Conservation (phyloP, 2,113 vertebrate species). For the Pelobates fuscus region DNA sequence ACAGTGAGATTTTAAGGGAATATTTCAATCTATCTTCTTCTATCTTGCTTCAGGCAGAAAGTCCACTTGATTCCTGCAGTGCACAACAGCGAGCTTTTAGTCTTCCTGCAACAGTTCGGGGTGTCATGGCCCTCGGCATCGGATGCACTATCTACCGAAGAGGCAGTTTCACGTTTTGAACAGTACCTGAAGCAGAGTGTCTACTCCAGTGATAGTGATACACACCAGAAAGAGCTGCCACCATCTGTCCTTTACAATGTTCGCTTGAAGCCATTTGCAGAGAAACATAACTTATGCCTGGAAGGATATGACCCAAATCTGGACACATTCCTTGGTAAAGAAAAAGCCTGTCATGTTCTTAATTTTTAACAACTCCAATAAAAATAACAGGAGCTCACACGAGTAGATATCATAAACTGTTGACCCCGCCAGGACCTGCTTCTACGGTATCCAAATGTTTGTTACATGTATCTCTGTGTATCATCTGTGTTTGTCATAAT, state of each 20-base stretch:
- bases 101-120: slow-evolving; percentile 72
- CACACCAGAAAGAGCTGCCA: not conserved
- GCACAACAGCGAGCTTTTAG: slow-evolving; percentile 60
- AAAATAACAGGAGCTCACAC: too few relatives aligned
- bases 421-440: too few relatives aligned
- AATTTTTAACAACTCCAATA: too few relatives aligned
- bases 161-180: slow-evolving; percentile 64
- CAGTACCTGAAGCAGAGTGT: slow-evolving; percentile 61
- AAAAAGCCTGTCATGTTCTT: too few relatives aligned
- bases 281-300: slow-evolving; percentile 67
- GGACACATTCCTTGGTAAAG: slow-evolving; percentile 64
- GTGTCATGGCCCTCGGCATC: slow-evolving; percentile 74
- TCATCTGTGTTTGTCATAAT: too few relatives aligned
- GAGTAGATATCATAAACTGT: too few relatives aligned
- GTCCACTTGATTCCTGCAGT: slow-evolving; percentile 75
- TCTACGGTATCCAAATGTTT: too few relatives aligned
- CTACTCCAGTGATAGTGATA: slow-evolving; percentile 47
- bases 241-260: slow-evolving; percentile 54
- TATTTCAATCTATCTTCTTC: too few relatives aligned
- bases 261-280: slow-evolving; percentile 73
- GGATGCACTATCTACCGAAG: slow-evolving; percentile 49
- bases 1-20: too few relatives aligned
- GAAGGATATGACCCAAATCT: slow-evolving; percentile 86
- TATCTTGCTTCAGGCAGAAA: slow-evolving; percentile 58
- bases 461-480: too few relatives aligned